phyloP scores from a whole-genome alignment of 2,888 invertebrate species.

The Hesperia comma region DNA sequence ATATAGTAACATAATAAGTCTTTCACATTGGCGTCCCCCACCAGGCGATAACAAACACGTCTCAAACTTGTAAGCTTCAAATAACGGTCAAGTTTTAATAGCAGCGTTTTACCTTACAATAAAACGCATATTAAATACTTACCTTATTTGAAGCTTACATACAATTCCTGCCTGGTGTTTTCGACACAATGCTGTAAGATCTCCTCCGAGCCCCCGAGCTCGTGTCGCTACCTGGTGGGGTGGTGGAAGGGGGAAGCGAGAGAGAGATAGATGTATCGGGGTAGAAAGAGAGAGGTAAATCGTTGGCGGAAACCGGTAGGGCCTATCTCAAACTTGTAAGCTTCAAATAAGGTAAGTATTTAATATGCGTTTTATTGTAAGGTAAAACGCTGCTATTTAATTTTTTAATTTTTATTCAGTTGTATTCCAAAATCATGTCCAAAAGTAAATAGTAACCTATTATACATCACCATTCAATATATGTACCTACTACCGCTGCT shows the following conservation, averaged over 20 bases:
- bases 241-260: background rate
- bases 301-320: background rate
- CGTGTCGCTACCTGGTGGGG: background rate
- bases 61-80: too few relatives aligned
- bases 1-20: too few relatives aligned
- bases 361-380: background rate
- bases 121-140: conserved; percentile 13
- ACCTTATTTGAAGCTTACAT: conserved; percentile 36
- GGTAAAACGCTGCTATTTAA: conserved; percentile 1
- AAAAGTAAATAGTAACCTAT: too few relatives aligned
- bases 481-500: too few relatives aligned
- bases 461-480: too few relatives aligned
- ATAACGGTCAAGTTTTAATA: too few relatives aligned
- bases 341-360: conserved; percentile 5
- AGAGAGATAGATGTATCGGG: background rate
- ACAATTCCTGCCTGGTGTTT: conserved; percentile 31
- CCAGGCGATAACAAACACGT: conserved; percentile 34
- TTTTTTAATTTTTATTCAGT: too few relatives aligned
- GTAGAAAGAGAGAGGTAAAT: background rate
- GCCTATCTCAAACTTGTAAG: conserved; percentile 9
- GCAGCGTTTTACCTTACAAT: too few relatives aligned
- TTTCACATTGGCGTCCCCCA: conserved; percentile 29
- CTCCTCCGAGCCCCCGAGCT: background rate
- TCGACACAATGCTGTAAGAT: conserved; percentile 12
- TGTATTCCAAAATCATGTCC: too few relatives aligned